Conservation (phyloP, 2,113 vertebrate genomes). For the Melanerpes aurifrons region DNA sequence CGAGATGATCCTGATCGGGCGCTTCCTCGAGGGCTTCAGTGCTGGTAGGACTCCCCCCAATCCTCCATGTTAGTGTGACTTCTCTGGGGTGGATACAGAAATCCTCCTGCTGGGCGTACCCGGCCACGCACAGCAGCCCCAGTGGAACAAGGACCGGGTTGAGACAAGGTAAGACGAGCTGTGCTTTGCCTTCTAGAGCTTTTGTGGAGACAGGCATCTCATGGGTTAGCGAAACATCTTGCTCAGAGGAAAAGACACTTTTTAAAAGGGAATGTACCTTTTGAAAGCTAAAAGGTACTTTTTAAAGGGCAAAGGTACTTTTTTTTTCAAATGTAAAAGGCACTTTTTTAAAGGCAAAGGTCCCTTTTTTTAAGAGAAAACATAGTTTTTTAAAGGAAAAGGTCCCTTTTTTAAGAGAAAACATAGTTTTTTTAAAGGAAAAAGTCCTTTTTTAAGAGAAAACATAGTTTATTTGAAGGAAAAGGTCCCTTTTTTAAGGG, state of each 20-base stretch:
- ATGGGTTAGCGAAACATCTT: not conserved
- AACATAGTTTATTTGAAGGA: not conserved
- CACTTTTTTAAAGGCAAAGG: no score
- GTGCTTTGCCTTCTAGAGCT: not conserved
- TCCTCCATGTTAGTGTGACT: not conserved
- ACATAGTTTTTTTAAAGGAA: no score
- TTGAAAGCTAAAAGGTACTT: no score
- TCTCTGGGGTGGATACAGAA: not conserved
- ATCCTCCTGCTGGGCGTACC: not conserved
- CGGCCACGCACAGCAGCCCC: not conserved
- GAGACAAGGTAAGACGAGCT: not conserved
- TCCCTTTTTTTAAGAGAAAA: no score
- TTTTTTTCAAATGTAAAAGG: no score
- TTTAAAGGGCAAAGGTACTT: no score
- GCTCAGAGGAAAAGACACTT: not conserved
- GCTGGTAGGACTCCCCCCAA: conserved; percentile 57
- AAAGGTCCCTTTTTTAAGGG: no score
- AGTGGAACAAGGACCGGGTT: not conserved
- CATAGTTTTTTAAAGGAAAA: not conserved
- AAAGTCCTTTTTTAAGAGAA: not conserved
- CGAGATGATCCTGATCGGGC: conserved; percentile 70
- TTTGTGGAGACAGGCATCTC: not conserved
- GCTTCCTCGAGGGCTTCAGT: conserved; percentile 55
- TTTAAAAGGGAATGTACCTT: not conserved
- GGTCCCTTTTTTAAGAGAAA: not conserved